Evolutionary conservation across 2,113 vertebrate species (phyloP).

Genomic region (Prunella fulvescens): DNA sequence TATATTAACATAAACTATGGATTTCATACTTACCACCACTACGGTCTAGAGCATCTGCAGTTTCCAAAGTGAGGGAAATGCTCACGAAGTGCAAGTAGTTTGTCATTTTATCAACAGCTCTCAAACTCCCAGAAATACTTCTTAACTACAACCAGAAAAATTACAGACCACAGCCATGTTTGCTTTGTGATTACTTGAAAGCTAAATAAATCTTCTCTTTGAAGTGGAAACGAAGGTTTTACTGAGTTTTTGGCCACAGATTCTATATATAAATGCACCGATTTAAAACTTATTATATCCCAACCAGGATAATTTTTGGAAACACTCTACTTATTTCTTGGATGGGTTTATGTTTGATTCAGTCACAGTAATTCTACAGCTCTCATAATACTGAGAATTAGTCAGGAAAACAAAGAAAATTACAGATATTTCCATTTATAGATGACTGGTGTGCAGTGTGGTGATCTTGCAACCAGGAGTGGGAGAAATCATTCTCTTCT

Average conservation of each 20-base stretch:
- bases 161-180: constrained; percentile 50
- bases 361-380: constrained; percentile 26
- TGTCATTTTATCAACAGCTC: constrained; percentile 57
- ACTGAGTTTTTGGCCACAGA: constrained; percentile 12
- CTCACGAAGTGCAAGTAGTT: neutral
- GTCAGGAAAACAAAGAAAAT: neutral
- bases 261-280: constrained; percentile 15
- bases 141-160: constrained; percentile 51
- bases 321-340: constrained; percentile 16
- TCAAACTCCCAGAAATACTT: constrained; percentile 50
- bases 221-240: constrained; percentile 32
- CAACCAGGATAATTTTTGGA: neutral
- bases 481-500: neutral
- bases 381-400: neutral
- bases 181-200: constrained; percentile 61
- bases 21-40: neutral
- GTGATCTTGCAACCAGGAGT: neutral
- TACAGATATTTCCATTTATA: constrained; percentile 4
- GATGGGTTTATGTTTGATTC: neutral
- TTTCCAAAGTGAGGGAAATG: neutral
- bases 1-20: neutral
- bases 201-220: constrained; percentile 61
- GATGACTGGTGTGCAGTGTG: neutral
- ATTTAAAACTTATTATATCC: constrained; percentile 30
- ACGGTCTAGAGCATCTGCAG: neutral